Evolutionary conservation across 2,888 invertebrate species (phyloP).

Genomic region (Frankliniella fusca): DNA sequence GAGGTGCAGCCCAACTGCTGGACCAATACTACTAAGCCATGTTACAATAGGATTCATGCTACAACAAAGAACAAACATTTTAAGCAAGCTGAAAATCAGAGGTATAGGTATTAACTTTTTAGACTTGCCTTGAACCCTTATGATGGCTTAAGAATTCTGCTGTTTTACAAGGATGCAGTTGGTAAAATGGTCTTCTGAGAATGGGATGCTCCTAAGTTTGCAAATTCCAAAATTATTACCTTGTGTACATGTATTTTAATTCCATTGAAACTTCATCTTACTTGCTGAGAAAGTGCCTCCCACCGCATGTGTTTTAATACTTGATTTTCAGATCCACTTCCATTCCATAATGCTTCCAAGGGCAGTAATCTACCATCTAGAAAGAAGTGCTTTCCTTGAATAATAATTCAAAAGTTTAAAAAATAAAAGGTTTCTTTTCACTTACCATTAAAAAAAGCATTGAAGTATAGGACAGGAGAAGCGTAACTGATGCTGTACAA

Average conservation of each 20-base stretch:
- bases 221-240: background rate
- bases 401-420: background rate
- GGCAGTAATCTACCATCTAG: slow-evolving; percentile 37
- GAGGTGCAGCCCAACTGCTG: slow-evolving; percentile 37
- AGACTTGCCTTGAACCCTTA: background rate
- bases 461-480: slow-evolving; percentile 51
- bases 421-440: too few relatives aligned
- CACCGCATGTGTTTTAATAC: slow-evolving; percentile 38
- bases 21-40: slow-evolving; percentile 40
- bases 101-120: background rate
- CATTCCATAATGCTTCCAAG: slow-evolving; percentile 37
- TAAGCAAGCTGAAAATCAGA: background rate
- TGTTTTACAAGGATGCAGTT: slow-evolving; percentile 42
- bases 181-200: slow-evolving; percentile 39
- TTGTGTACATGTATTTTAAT: background rate
- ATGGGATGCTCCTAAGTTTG: slow-evolving; percentile 39
- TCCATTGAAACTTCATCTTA: background rate
- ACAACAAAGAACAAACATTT: background rate
- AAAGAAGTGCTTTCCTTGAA: background rate
- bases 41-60: slow-evolving; percentile 39
- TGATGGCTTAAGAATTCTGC: slow-evolving; percentile 36
- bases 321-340: slow-evolving; percentile 62
- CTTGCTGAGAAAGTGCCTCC: background rate
- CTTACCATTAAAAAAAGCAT: slow-evolving; percentile 50
- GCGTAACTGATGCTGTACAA: slow-evolving; percentile 41